Percentiles rank a stretch among this genome's conserved stretches.
These are phyloP conservation scores for Bombus waltoni DNA, from an alignment of 1,140 invertebrate species.

Conservation along the genomic window DNA sequence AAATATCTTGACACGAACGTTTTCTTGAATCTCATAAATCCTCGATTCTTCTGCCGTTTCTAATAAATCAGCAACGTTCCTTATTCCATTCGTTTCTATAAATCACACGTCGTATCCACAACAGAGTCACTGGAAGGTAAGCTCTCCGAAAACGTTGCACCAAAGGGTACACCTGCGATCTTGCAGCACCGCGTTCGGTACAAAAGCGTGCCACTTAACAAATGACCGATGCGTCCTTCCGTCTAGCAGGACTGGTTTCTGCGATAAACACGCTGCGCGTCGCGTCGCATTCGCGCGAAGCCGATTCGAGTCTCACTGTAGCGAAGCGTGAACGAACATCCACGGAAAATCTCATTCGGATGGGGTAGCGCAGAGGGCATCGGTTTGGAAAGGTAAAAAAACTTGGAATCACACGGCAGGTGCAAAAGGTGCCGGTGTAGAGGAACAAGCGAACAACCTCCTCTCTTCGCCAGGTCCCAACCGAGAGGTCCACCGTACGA, in stretches of 20 bases:
- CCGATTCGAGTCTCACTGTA: not conserved
- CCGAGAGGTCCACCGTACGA: slow-evolving; percentile 54
- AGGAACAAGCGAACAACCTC: slow-evolving; percentile 36
- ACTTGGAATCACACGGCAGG: slow-evolving; percentile 54
- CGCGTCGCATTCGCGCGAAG: not conserved
- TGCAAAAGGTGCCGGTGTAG: slow-evolving; percentile 59
- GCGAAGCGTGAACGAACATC: not conserved
- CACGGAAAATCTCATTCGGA: not conserved
- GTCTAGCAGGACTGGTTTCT: slow-evolving; percentile 18
- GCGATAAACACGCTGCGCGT: slow-evolving; percentile 12
- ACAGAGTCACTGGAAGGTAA: too few relatives aligned
- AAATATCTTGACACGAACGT: too few relatives aligned
- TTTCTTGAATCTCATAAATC: not conserved
- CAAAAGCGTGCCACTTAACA: slow-evolving; percentile 39
- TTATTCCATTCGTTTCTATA: not conserved
- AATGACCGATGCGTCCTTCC: slow-evolving; percentile 14
- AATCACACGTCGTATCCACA: not conserved
- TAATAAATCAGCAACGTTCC: not conserved
- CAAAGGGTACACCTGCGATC: not conserved
- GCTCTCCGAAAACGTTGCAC: not conserved
- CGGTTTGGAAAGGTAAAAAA: slow-evolving; percentile 28
- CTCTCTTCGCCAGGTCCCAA: slow-evolving; percentile 38
- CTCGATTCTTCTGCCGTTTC: not conserved
- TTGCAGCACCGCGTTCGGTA: not conserved
- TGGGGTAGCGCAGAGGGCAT: not conserved